A percentile compares a stretch with the other conserved stretches of the same genome.
These are phyloP conservation scores for Pycnomerus fuliginosus DNA, from an alignment of 2,888 invertebrate genomes.

Conservation along the genomic window DNA sequence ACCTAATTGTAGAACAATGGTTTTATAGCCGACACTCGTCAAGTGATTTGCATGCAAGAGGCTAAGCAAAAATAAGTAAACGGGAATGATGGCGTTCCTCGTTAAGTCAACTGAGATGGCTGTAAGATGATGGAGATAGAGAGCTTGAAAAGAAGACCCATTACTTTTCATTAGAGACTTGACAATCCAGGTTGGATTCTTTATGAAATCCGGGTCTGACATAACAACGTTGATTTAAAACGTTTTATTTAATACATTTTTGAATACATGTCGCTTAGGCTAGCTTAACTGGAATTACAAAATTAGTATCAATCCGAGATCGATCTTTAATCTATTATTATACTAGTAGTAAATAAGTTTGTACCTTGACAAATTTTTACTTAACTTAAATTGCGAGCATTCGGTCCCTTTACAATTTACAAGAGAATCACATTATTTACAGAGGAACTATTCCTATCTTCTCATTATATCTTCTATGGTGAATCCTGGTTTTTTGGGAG, in stretches of 20 bases:
- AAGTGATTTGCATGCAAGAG: conserved; percentile 18
- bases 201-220: conserved; percentile 20
- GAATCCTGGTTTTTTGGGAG: conserved; percentile 75
- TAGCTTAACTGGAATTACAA: conserved; percentile 4
- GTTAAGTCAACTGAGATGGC: not conserved
- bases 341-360: too few species aligned
- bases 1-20: conserved; percentile 33
- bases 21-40: conserved; percentile 28
- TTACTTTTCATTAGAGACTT: conserved; percentile 41
- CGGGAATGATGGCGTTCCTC: not conserved
- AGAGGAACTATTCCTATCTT: conserved; percentile 51
- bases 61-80: conserved; percentile 1
- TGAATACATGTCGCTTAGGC: conserved; percentile 12
- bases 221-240: conserved; percentile 12
- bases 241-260: conserved; percentile 16
- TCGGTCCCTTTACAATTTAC: conserved; percentile 24
- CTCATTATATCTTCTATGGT: conserved; percentile 91
- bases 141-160: conserved; percentile 36
- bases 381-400: conserved; percentile 27
- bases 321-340: too few species aligned
- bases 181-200: conserved; percentile 32
- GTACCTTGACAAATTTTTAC: conserved; percentile 16
- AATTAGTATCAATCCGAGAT: too few species aligned
- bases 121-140: conserved; percentile 6
- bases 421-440: conserved; percentile 15